These are phyloP conservation scores for Epirrhoe alternata DNA, from an alignment of 2,888 invertebrate species.

Conservation along the genomic window DNA sequence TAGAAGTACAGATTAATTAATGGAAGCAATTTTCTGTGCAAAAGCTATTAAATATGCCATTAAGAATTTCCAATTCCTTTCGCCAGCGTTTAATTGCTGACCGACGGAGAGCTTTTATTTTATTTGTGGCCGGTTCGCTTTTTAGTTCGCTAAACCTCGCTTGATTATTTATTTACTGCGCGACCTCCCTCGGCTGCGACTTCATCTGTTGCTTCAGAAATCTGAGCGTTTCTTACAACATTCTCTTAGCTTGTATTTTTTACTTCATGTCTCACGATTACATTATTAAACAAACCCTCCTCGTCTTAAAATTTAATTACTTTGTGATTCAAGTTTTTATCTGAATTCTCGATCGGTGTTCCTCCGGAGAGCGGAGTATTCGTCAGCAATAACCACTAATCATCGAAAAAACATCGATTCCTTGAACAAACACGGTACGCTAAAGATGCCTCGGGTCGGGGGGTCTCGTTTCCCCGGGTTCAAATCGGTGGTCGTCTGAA, in stretches of 20 bases:
- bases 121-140: constrained; percentile 55
- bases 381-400: constrained; percentile 68
- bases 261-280: constrained; percentile 32
- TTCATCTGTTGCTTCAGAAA: constrained; percentile 54
- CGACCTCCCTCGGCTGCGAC: constrained; percentile 56
- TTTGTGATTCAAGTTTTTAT: constrained; percentile 56
- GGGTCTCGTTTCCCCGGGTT: constrained; percentile 73
- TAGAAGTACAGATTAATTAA: constrained; percentile 64
- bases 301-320: constrained; percentile 44
- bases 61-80: constrained; percentile 72
- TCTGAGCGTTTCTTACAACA: constrained; percentile 31
- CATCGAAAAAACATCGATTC: constrained; percentile 66
- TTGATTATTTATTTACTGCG: constrained; percentile 74
- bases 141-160: constrained; percentile 52
- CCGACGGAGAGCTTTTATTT: constrained; percentile 53
- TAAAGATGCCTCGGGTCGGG: constrained; percentile 73
- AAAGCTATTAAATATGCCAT: constrained; percentile 69
- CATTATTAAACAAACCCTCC: constrained; percentile 37
- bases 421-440: constrained; percentile 70
- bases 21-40: constrained; percentile 69
- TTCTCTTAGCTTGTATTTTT: constrained; percentile 31
- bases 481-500: constrained; percentile 79
- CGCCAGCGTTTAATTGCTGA: constrained; percentile 63
- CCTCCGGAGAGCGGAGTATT: constrained; percentile 52
- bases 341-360: constrained; percentile 64